Base-by-base conservation (phyloP, 1,140 invertebrate species). In the Polypedilum vanderplanki region DNA sequence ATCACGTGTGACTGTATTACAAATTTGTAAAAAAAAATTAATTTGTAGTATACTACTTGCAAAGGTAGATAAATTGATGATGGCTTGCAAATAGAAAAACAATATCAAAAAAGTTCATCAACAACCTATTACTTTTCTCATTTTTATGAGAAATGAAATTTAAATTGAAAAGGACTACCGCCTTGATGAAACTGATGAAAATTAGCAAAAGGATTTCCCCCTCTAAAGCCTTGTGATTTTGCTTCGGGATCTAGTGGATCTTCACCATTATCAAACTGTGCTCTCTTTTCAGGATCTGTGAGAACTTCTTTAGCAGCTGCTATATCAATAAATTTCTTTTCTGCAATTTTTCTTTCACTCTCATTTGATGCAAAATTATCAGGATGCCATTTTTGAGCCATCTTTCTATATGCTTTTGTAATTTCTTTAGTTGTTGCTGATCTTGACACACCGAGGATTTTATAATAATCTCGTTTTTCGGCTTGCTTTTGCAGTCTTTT, bases 301-400 rank as follows among this genome's bases (percentile, higher is more conserved):
- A 92, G 85, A 40, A 91, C 98, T 86, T 99, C 98, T 85, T 99
- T 99, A 18, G 98, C 98, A 65, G 97, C 94, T 12, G 98, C 98
- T 79, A 99, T 96, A 82, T 99, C 97, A 76, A 99, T 98, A 80
- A 99, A 99, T 84, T 93, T 98, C 82, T 98, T 98, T 82, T 99
- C 93, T 0, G 98, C 98, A 40, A 90, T 86, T 81, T 97, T 96
- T 18, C 20, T n/a, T 18, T 70, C 65, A 84, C 99, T 99, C 78
- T 95, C 93, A 74, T 96, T 92, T 7, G 89, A 91, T 77, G 92
- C 90, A 82, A 91, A 99, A 84, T 97, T 97, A 84, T 99, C 98
- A 0, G 98, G 98, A 87, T 99, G 98, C 97, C 97, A 99, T 83
- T 98, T 94, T 83, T 97, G 94, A 15, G 98, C 98, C 74, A 95